Base-by-base conservation (phyloP, 2,888 invertebrate genomes). In the Hecatera dysodea region DNA sequence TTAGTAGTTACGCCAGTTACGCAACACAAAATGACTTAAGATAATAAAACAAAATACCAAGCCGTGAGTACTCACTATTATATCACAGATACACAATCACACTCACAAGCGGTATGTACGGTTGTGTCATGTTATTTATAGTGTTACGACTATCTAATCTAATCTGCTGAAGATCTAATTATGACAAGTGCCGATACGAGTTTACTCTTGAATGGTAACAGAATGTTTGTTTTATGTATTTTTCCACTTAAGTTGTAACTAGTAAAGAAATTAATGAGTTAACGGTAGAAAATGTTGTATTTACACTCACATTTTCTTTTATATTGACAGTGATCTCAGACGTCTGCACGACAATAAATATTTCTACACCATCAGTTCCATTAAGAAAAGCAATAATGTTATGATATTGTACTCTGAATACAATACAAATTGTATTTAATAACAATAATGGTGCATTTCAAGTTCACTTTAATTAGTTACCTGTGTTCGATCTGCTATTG, bases 101-200 rank as follows among this genome's bases (percentile, higher is more conserved):
- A 72, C 24, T 57, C 50, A 72, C 76, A 69, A 83, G 66, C 80
- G 80, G 11, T 59, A n/a, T 17, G 22, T 11, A 61, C 15, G n/a
- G 50, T n/a, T 66, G 63, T 69, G 68, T 74, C 78, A 78, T 78
- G 67, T 84, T 86, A 82, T n/a, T n/a, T 84, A 87, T 82, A 83
- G 63, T 42, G 55, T 46, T 61, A 67, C 53, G 39, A 66, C 36
- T 86, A 87, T 88, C 86, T 88, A 81, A 88, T 88, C 89, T 88
- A 84, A 88, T 88, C 84, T 50, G 12, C 17, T 39, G 33, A 36
- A 63, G 36, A 74, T 73, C 75, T 70, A 67, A 75, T 64, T 64
- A 73, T 73, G 64, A 64, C 66, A 70, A 70, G 70, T 69, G 60
- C 52, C 57, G 52, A 67, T 76, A 61, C 46, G 17, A 44, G 24